Conservation (phyloP, 2,888 invertebrate species). For the Orthosia cruda region DNA sequence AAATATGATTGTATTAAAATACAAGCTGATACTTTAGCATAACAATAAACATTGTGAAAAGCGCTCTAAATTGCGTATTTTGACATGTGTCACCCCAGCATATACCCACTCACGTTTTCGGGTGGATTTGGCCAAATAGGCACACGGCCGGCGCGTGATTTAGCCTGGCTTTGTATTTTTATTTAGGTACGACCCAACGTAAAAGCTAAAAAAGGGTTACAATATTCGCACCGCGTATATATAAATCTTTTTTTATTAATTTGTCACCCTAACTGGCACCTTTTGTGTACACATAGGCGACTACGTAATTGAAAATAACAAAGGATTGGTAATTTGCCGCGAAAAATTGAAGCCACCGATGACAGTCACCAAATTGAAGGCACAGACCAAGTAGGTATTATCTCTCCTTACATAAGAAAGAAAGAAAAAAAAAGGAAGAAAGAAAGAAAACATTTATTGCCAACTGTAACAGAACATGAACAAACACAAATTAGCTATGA, state of each 20-base stretch:
- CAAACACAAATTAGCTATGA: too few species aligned
- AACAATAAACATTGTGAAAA: slow-evolving; percentile 57
- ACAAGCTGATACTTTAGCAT: slow-evolving; percentile 45
- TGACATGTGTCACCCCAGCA: slow-evolving; percentile 78
- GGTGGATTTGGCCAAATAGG: slow-evolving; percentile 74
- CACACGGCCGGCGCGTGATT: slow-evolving; percentile 67
- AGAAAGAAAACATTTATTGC: too few species aligned
- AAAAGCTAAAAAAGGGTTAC: slow-evolving; percentile 62
- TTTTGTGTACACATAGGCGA: not conserved
- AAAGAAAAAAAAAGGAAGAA: too few species aligned
- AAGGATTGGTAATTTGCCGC: not conserved
- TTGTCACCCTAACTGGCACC: slow-evolving; percentile 25
- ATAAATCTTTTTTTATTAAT: slow-evolving; percentile 55
- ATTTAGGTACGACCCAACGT: slow-evolving; percentile 64
- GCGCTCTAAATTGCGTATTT: slow-evolving; percentile 73
- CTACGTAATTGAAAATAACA: not conserved
- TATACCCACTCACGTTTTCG: slow-evolving; percentile 74
- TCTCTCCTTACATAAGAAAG: not conserved
- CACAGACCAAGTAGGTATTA: not conserved
- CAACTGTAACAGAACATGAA: too few species aligned
- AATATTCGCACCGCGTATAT: slow-evolving; percentile 53
- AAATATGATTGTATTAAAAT: slow-evolving; percentile 29
- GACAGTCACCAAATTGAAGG: not conserved
- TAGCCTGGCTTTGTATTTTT: slow-evolving; percentile 75
- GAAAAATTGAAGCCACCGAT: not conserved